These are phyloP conservation scores for Labia minor DNA, from an alignment of 2,888 invertebrate genomes.

Conservation along the genomic window DNA sequence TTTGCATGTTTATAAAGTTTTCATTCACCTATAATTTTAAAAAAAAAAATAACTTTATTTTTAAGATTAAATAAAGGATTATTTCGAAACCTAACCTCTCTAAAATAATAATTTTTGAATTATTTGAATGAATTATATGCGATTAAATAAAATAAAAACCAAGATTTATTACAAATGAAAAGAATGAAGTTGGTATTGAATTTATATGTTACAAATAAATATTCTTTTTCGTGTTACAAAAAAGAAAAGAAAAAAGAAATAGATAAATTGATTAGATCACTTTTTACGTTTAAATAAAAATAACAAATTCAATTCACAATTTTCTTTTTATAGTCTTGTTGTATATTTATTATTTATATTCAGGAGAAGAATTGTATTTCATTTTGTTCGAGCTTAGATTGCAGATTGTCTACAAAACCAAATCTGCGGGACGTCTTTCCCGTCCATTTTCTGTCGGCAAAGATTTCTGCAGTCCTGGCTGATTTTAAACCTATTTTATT, in stretches of 20 bases:
- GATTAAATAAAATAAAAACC: too few species aligned
- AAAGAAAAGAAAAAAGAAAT: too few species aligned
- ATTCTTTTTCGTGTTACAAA: background rate
- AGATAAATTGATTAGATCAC: slow-evolving; percentile 13
- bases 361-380: slow-evolving; percentile 3
- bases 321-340: slow-evolving; percentile 13
- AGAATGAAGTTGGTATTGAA: background rate
- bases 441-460: slow-evolving; percentile 13
- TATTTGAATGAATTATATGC: too few species aligned
- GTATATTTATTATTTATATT: slow-evolving; percentile 5
- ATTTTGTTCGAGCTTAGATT: slow-evolving; percentile 13
- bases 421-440: background rate
- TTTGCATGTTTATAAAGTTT: too few species aligned
- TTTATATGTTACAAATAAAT: background rate
- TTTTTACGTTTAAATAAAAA: background rate
- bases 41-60: too few species aligned
- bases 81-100: too few species aligned
- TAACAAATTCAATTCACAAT: slow-evolving; percentile 1
- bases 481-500: slow-evolving; percentile 7
- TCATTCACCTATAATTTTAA: too few species aligned
- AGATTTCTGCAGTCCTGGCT: background rate
- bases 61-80: too few species aligned
- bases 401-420: background rate
- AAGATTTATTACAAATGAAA: background rate
- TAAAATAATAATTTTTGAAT: too few species aligned